Conservation (phyloP, 37 sponge, comb jelly and placozoan species). For the Halisarca cf. caerulea region DNA sequence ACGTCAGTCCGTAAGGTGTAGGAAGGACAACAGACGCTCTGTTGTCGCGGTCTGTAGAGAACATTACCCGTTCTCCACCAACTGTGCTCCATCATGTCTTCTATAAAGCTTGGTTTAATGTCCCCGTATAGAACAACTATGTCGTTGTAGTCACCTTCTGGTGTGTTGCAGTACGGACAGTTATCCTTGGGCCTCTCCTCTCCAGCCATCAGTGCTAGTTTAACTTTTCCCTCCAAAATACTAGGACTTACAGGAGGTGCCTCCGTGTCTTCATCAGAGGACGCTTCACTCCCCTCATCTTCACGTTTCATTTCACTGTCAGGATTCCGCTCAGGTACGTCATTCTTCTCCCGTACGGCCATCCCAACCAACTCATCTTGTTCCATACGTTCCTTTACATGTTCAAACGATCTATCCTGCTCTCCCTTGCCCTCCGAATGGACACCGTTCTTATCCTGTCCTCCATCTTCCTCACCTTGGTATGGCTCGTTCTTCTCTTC, state of each 20-base stretch:
- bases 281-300: too few relatives aligned
- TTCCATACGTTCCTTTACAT: not conserved
- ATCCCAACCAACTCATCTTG: not conserved
- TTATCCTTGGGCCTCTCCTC: constrained; percentile 11
- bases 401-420: not conserved
- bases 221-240: not conserved
- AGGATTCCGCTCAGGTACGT: too few relatives aligned
- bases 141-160: constrained; percentile 39
- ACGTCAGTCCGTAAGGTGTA: constrained; percentile 63
- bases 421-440: not conserved
- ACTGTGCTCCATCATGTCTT: constrained; percentile 68
- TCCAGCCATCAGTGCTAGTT: not conserved
- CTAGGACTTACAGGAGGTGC: not conserved
- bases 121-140: constrained; percentile 29
- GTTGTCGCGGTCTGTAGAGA: constrained; percentile 62
- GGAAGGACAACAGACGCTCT: constrained; percentile 68
- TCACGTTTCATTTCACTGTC: too few relatives aligned
- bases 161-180: constrained; percentile 71
- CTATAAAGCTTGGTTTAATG: constrained; percentile 48
- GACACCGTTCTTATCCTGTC: not conserved
- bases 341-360: too few relatives aligned
- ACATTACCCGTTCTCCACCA: constrained; percentile 74
- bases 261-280: not conserved
- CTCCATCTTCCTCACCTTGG: not conserved
- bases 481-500: not conserved